Evolutionary conservation across 2,888 invertebrate genomes (phyloP).

Genomic region (Epinotia nisella): DNA sequence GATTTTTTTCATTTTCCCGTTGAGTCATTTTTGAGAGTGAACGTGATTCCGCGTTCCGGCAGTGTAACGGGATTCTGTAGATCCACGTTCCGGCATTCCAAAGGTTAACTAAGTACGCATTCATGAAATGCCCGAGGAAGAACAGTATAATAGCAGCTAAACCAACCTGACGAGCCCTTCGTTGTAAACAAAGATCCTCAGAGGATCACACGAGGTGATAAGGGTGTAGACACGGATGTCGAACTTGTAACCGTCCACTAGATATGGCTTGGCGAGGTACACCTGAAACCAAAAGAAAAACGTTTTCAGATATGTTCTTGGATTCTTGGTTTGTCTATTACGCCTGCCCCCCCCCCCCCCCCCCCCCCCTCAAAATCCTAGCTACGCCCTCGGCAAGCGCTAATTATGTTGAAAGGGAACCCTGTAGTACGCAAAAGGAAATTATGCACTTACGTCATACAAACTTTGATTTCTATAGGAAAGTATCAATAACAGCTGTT

Average conservation of each 20-base stretch:
- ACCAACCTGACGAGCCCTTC: slow-evolving; percentile 92
- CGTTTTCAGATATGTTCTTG: too few species aligned
- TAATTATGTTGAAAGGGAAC: too few species aligned
- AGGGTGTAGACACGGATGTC: slow-evolving; percentile 95
- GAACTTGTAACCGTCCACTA: slow-evolving; percentile 97
- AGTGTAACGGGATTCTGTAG: too few species aligned
- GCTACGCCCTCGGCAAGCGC: too few species aligned
- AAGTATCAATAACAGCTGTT: not conserved
- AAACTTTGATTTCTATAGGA: not conserved
- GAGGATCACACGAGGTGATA: slow-evolving; percentile 95
- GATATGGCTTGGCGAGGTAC: slow-evolving; percentile 88
- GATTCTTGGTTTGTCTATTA: too few species aligned
- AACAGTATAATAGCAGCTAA: not conserved
- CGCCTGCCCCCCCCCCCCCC: too few species aligned
- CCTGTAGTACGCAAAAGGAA: not conserved
- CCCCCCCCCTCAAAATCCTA: too few species aligned
- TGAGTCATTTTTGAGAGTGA: too few species aligned
- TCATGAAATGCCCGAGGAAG: not conserved
- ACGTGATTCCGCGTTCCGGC: too few species aligned
- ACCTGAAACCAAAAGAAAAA: slow-evolving; percentile 63
- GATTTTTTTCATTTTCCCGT: too few species aligned
- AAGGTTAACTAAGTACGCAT: too few species aligned
- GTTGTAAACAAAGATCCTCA: slow-evolving; percentile 95
- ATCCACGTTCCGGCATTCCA: too few species aligned
- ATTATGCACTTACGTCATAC: not conserved